Conservation (phyloP, 30 jellyfish, hydroid and myxozoan genomes). For the Aurelia aurita complex sp. Pacific region DNA sequence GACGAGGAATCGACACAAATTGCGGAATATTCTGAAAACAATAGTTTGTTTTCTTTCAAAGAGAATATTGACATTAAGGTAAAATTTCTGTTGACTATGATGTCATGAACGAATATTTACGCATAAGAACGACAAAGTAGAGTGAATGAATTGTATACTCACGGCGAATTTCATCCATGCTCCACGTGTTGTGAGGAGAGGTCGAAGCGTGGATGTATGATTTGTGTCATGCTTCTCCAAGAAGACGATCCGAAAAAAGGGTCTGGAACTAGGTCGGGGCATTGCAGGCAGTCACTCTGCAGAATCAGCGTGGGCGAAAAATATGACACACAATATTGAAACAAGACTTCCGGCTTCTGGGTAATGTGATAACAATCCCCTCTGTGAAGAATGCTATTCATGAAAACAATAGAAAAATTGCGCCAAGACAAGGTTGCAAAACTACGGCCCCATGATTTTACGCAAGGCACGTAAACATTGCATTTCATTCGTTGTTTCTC, state of each 20-base stretch:
- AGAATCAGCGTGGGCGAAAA: too few relatives aligned
- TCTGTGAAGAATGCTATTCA: too few relatives aligned
- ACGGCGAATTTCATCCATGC: constrained; percentile 1
- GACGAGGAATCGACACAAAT: not conserved
- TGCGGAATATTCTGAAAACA: constrained; percentile 2
- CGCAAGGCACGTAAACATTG: too few relatives aligned
- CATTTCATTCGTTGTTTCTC: too few relatives aligned
- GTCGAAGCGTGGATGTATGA: constrained; percentile 1
- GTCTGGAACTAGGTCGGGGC: not conserved
- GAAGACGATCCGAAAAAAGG: constrained; percentile 2
- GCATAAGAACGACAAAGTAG: constrained; percentile 3
- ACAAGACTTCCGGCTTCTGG: too few relatives aligned
- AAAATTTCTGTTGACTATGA: not conserved
- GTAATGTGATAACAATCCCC: too few relatives aligned
- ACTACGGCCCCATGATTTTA: too few relatives aligned
- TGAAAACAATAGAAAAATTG: too few relatives aligned
- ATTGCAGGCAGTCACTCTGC: too few relatives aligned
- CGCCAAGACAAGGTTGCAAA: too few relatives aligned
- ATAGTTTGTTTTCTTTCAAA: not conserved
- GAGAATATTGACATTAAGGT: not conserved
- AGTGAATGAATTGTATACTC: not conserved
- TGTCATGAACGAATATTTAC: not conserved
- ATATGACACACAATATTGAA: too few relatives aligned
- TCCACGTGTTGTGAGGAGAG: not conserved
- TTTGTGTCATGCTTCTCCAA: not conserved